Conservation (phyloP, 2,113 vertebrate genomes). For the Eublepharis macularius region DNA sequence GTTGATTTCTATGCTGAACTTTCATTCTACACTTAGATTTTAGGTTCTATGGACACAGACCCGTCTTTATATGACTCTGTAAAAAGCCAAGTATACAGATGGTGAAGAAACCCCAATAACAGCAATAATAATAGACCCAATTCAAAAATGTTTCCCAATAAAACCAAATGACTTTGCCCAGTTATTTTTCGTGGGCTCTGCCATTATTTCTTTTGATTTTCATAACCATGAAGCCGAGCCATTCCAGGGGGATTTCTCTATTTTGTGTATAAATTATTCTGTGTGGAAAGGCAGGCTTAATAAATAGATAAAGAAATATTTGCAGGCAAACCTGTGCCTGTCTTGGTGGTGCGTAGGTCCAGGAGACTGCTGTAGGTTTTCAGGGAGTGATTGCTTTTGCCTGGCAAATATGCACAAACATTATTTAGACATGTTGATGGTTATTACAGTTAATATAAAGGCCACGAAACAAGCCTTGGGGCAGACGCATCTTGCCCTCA, state of each 20-base stretch:
- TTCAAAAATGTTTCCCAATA: not conserved
- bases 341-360: not conserved
- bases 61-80: not conserved
- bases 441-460: slow-evolving; percentile 14
- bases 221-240: not conserved
- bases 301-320: not conserved
- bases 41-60: not conserved
- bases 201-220: not conserved
- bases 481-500: not conserved
- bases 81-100: not conserved
- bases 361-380: not conserved
- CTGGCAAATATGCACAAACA: not conserved
- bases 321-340: slow-evolving; percentile 11
- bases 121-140: not conserved
- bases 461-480: not conserved
- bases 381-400: not conserved
- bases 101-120: not conserved
- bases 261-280: not conserved
- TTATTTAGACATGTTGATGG: not conserved
- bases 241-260: not conserved
- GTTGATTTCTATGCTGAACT: too few species aligned
- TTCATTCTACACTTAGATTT: too few species aligned
- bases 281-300: not conserved
- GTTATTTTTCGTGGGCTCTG: not conserved
- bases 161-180: not conserved